Evolutionary conservation across 2,888 invertebrate genomes (phyloP), one percentile per base, ranked within the genome.

Genomic region (Thera britannica): DNA sequence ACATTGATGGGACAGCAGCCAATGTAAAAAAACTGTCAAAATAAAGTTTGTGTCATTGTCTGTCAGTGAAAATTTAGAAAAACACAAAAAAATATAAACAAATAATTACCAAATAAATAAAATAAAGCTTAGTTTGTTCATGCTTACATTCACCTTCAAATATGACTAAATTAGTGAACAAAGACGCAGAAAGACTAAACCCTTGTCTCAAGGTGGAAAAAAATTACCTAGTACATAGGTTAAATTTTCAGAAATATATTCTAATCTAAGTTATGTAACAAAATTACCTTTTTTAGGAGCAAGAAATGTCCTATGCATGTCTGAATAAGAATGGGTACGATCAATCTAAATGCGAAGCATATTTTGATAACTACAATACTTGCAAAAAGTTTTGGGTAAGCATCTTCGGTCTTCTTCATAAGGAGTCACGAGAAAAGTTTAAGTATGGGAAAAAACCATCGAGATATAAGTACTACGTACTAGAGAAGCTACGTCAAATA

Each of bases 351-450:
- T 98, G 98, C 81, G 87, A 90, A 77, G 67, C 87, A 0, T 95
- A 95, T 83, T 97, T 97, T 81, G 94, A 95, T 49, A 98, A 98
- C 85, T 97, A 97, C 82, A 96, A 95, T 71, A 95, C 93, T 3
- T 98, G 98, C 85, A 96, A 95, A 85, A 95, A 95, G 71, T 98
- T 98, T 90, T 98, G 98, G 98, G 98, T 97, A 94, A 88, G 82
- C 9, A 46, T 46, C 44, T 7, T 46, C 44, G 9, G 44, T 46
- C 44, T 5, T 38, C 6, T 38, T 38, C 38, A 38, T 38, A 38
- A 9, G 38, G 23, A 23, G 23, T 23, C 23, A 23, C 23, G 23
- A 23, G 23, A 23, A 23, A 23, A 23, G 23, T 23, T 23, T 23
- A 23, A 23, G 23, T 23, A 23, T 23, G 23, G 23, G 23, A 23